A percentile compares a stretch with the other conserved stretches of the same genome.
Evolutionary conservation across 2,888 invertebrate genomes (phyloP).

Genomic region (Orthosia gothica): DNA sequence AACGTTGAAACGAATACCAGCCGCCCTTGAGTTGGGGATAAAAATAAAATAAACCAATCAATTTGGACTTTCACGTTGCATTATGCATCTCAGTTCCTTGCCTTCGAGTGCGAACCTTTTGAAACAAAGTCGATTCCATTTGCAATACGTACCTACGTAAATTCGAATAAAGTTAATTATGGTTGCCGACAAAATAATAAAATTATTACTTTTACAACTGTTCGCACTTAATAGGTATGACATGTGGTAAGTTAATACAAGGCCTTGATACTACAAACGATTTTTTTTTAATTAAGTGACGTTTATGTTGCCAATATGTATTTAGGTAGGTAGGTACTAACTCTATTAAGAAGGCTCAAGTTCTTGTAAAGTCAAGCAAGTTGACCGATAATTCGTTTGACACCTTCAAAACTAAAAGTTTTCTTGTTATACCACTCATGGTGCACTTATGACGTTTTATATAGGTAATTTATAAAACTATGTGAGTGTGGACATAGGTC

Average conservation of each 20-base stretch:
- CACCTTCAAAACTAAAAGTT: no score
- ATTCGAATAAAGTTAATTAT: slow-evolving; percentile 21
- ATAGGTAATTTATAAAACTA: no score
- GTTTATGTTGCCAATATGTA: no score
- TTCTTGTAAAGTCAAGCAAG: no score
- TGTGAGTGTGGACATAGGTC: no score
- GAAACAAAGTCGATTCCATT: slow-evolving; percentile 18
- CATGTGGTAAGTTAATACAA: slow-evolving; percentile 9
- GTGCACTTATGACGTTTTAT: no score
- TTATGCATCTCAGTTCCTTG: slow-evolving; percentile 41
- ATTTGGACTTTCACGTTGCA: slow-evolving; percentile 65
- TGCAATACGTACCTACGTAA: slow-evolving; percentile 5
- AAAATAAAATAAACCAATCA: slow-evolving; percentile 65
- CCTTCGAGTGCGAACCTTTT: slow-evolving; percentile 11
- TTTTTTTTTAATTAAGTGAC: neutral
- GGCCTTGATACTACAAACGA: slow-evolving; percentile 1
- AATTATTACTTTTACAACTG: slow-evolving; percentile 5
- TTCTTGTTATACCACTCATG: no score
- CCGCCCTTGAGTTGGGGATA: slow-evolving; percentile 70
- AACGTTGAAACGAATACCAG: slow-evolving; percentile 45
- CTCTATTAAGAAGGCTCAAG: no score
- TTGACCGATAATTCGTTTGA: no score
- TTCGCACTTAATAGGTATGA: slow-evolving; percentile 2
- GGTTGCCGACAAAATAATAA: slow-evolving; percentile 9
- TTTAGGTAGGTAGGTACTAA: no score